Percentiles rank a stretch among this genome's conserved stretches.
phyloP scores from a whole-genome alignment of 2,888 invertebrate genomes.

The Ptycholaimellus sp. region DNA sequence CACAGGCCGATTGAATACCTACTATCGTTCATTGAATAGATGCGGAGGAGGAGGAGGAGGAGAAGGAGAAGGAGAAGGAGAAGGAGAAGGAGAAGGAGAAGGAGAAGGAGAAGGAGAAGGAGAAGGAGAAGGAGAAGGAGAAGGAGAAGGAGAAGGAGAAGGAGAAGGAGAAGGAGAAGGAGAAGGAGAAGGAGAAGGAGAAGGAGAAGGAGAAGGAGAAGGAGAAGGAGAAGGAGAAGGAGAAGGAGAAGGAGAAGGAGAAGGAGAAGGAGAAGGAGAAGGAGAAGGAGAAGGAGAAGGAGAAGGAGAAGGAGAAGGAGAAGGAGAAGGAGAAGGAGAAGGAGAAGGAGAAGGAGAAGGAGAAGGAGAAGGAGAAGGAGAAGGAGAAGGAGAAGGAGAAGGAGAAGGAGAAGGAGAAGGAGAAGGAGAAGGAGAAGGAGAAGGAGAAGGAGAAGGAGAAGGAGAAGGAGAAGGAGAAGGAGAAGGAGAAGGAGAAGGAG shows the following conservation, averaged over 20 bases:
- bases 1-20: too few species aligned
- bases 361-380: not conserved
- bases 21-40: too few species aligned
- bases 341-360: not conserved
- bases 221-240: slow-evolving; percentile 16
- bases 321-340: not conserved
- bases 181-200: slow-evolving; percentile 24
- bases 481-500: not conserved
- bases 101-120: too few species aligned
- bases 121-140: too few species aligned
- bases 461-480: not conserved
- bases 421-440: not conserved
- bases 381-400: not conserved
- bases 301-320: not conserved
- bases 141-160: slow-evolving; percentile 24
- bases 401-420: not conserved
- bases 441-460: not conserved
- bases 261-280: not conserved
- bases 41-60: too few species aligned
- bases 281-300: not conserved
- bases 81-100: too few species aligned
- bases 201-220: slow-evolving; percentile 27
- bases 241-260: not conserved
- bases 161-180: slow-evolving; percentile 20
- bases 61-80: too few species aligned